Evolutionary conservation across 1,140 invertebrate genomes (phyloP).

Genomic region (Tetranychus urticae): DNA sequence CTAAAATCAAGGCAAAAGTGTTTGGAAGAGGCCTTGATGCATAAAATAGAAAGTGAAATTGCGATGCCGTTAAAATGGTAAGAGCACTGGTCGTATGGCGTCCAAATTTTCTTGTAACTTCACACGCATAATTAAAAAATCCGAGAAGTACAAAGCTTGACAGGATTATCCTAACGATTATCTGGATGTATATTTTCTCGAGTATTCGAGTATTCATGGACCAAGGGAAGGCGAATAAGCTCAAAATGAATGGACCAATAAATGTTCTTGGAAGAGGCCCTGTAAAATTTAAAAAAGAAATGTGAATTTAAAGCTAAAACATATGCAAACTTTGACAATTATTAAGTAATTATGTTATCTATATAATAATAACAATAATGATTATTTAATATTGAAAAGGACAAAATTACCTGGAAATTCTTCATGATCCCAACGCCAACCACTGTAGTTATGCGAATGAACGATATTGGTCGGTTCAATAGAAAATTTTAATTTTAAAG

Average conservation of each 20-base stretch:
- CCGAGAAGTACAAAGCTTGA: slow-evolving; percentile 44
- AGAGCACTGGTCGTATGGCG: slow-evolving; percentile 51
- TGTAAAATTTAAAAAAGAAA: background rate
- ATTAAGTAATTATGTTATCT: no score
- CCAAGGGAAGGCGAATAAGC: slow-evolving; percentile 16
- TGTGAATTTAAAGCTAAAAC: background rate
- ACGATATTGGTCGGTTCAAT: background rate
- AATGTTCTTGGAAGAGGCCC: slow-evolving; percentile 94
- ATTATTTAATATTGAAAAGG: no score
- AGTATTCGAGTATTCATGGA: background rate
- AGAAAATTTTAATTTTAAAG: background rate
- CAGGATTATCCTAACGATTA: slow-evolving; percentile 20
- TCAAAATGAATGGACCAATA: slow-evolving; percentile 66
- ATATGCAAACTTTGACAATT: background rate
- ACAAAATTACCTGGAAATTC: slow-evolving; percentile 47
- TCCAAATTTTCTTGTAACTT: slow-evolving; percentile 39
- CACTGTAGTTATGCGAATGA: background rate
- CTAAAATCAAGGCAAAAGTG: slow-evolving; percentile 72
- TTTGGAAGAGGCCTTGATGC: slow-evolving; percentile 81
- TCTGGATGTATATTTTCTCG: slow-evolving; percentile 8
- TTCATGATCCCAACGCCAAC: slow-evolving; percentile 59
- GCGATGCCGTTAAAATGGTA: slow-evolving; percentile 54
- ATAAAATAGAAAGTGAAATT: slow-evolving; percentile 97
- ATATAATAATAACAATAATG: no score
- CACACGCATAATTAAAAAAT: slow-evolving; percentile 39